Evolutionary conservation across 2,797 vertebrate species (phyloP).

Genomic region (Urophycis tenuis): DNA sequence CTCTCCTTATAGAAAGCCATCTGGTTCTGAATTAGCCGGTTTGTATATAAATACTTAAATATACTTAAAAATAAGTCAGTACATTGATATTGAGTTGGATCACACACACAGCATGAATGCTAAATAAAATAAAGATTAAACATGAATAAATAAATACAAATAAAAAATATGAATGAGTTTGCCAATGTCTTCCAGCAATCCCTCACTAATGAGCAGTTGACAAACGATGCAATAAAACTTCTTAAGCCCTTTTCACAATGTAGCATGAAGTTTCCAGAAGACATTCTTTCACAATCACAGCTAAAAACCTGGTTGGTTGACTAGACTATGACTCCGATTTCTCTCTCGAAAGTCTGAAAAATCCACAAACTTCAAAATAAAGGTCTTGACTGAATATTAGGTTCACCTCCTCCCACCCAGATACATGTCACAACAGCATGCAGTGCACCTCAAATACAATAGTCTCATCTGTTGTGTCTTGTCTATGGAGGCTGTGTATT

Average conservation of each 20-base stretch:
- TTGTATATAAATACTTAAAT: neutral
- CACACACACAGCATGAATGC: neutral
- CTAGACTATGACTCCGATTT: neutral
- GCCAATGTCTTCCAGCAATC: neutral
- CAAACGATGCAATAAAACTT: neutral
- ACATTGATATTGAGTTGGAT: neutral
- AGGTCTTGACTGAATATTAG: too few species aligned
- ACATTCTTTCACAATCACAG: neutral
- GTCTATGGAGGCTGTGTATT: neutral
- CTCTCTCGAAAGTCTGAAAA: neutral
- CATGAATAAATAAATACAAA: neutral
- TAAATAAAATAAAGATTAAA: too few species aligned
- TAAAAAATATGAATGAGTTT: too few species aligned
- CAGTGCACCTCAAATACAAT: neutral
- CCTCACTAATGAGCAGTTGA: neutral
- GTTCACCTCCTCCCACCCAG: neutral
- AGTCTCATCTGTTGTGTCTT: neutral
- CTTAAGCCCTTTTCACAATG: neutral
- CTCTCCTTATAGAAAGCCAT: neutral
- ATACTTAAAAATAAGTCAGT: neutral
- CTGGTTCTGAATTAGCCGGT: neutral
- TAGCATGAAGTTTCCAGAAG: neutral
- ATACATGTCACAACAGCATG: neutral
- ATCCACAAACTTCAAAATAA: neutral
- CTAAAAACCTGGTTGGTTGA: too few species aligned